A percentile compares a stretch with the other conserved stretches of the same genome.
Evolutionary conservation across 2,113 vertebrate genomes (phyloP).

Genomic region (Strix aluco): DNA sequence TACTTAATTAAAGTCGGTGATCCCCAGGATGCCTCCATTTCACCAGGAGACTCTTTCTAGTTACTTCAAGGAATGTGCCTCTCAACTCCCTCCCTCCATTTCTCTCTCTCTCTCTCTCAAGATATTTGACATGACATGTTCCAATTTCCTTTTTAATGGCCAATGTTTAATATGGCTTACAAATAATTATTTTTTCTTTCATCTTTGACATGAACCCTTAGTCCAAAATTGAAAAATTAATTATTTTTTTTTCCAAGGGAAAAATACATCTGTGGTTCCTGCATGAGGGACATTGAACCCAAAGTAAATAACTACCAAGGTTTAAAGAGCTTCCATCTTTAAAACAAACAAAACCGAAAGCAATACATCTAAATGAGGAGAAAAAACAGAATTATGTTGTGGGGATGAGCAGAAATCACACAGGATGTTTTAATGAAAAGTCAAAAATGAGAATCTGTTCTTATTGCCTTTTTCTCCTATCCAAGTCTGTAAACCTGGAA

Average conservation of each 20-base stretch:
- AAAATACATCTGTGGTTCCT: slow-evolving; percentile 24
- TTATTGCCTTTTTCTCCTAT: not conserved
- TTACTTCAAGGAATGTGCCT: slow-evolving; percentile 62
- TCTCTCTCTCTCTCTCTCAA: slow-evolving; percentile 32
- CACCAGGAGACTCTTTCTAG: slow-evolving; percentile 56
- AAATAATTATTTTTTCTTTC: slow-evolving; percentile 70
- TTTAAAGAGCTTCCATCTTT: slow-evolving; percentile 59
- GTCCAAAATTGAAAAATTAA: slow-evolving; percentile 48
- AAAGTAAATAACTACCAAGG: slow-evolving; percentile 50
- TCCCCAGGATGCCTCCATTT: slow-evolving; percentile 63
- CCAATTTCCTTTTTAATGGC: slow-evolving; percentile 69
- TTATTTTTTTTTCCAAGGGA: not conserved
- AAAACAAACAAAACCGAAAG: slow-evolving; percentile 35
- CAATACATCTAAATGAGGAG: slow-evolving; percentile 34
- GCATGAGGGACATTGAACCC: slow-evolving; percentile 28
- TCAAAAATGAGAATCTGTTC: not conserved
- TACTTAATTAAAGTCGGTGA: slow-evolving; percentile 63
- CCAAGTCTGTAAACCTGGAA: slow-evolving; percentile 1
- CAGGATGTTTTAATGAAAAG: slow-evolving; percentile 22
- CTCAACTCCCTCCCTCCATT: slow-evolving; percentile 10
- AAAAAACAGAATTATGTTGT: not conserved
- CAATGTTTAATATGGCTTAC: slow-evolving; percentile 64
- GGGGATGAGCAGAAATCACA: slow-evolving; percentile 20
- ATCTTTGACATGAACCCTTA: slow-evolving; percentile 53
- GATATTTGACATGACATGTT: slow-evolving; percentile 59